phyloP scores from a whole-genome alignment of 2,113 vertebrate species.

The Tachuris rubrigastra region DNA sequence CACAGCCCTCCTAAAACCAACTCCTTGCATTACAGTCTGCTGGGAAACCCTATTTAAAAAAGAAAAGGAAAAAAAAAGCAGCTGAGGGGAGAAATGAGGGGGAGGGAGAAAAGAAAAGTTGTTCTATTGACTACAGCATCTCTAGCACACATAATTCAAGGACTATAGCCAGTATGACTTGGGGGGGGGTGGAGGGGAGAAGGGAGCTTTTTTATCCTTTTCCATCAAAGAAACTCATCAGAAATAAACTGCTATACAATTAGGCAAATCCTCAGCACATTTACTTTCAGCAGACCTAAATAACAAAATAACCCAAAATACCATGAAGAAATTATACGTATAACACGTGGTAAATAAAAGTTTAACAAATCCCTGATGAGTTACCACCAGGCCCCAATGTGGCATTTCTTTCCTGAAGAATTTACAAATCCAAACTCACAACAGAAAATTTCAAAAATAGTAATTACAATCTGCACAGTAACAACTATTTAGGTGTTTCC shows the following conservation, averaged over 20 bases:
- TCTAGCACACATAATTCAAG: constrained; percentile 47
- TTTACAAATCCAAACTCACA: background rate
- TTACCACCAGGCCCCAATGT: background rate
- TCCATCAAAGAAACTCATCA: constrained; percentile 4
- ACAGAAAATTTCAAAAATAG: background rate
- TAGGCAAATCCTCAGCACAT: constrained; percentile 39
- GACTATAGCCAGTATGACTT: background rate
- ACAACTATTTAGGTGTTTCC: background rate
- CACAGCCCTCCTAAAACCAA: background rate
- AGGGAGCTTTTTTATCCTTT: background rate
- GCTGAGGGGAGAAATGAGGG: background rate
- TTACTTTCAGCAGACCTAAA: constrained; percentile 50
- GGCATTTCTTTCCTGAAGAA: background rate
- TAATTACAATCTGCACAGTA: background rate
- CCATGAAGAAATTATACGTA: background rate
- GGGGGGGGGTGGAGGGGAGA: background rate
- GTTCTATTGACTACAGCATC: constrained; percentile 42
- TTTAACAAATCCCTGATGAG: constrained; percentile 40
- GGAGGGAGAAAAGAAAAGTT: background rate
- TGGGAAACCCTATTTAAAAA: background rate
- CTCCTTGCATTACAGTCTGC: background rate
- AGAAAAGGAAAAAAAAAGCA: background rate
- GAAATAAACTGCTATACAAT: constrained; percentile 48
- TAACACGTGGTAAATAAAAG: constrained; percentile 4
- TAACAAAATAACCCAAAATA: constrained; percentile 30